A percentile compares a stretch with the other conserved stretches of the same genome.
phyloP scores from a whole-genome alignment of 2,797 vertebrate genomes.

The Prunella strophiata region DNA sequence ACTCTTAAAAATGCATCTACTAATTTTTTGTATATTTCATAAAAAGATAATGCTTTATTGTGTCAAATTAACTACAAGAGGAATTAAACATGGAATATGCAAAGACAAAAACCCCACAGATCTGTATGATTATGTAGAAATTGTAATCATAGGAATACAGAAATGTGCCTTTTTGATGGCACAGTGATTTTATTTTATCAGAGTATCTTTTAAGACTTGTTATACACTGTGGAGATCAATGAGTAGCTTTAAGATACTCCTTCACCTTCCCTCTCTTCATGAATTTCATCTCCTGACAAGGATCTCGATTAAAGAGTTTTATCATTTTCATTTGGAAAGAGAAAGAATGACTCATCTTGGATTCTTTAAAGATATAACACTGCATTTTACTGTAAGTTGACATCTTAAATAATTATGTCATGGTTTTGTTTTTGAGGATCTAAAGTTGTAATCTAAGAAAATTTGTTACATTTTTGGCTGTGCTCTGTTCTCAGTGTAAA shows the following conservation, averaged over 20 bases:
- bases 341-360: background rate
- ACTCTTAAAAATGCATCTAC: background rate
- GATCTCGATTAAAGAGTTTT: background rate
- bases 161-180: background rate
- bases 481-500: constrained; percentile 30
- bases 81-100: background rate
- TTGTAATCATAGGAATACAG: background rate
- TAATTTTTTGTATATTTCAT: background rate
- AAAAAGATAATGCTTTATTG: background rate
- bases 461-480: background rate
- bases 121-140: background rate
- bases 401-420: constrained; percentile 9
- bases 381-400: background rate
- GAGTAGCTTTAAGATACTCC: background rate
- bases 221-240: background rate
- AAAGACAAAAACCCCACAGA: background rate
- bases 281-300: background rate
- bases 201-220: constrained; percentile 7
- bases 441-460: background rate
- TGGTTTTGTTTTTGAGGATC: constrained; percentile 43
- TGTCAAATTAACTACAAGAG: background rate
- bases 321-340: constrained; percentile 1
- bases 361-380: background rate
- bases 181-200: background rate
- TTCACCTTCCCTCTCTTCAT: background rate